Evolutionary conservation across 2,888 invertebrate genomes (phyloP), one percentile per base, ranked within the genome.

Genomic region (Chrysodeixis includens): DNA sequence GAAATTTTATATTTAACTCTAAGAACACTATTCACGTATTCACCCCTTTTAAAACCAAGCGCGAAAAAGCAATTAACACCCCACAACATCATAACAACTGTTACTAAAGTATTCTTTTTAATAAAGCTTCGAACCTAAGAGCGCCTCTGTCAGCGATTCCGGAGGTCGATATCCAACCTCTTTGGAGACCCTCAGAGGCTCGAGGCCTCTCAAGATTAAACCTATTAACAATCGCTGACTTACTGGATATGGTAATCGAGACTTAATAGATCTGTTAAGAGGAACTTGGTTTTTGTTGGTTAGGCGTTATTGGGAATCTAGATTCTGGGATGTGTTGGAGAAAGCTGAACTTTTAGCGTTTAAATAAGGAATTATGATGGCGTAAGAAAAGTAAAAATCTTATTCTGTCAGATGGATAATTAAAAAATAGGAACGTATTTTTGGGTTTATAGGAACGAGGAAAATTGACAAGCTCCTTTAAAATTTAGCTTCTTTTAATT

Each of bases 141-240:
- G 35, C 14, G 0, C 20, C 16, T 57, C 32, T 7, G 64, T 71
- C 73, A 71, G 76, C 64, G 64, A 30, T 61, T 52, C 8, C 0
- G 40, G 10, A 14, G 40, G 54, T 74, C 52, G 75, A 73, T 73
- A 73, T 30, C 44, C 32, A 40, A 8, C 54, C 16, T 53, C 51
- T 53, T 30, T 10, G 14, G 40, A 7, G 2, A 44, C 18, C 69
- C 30, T 10, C 46, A 75, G 55, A 40, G 56, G 56, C 5, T 12
- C 7, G 51, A 44, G 54, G 72, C 30, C 26, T 56, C 30, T 49
- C 53, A 20, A 9, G 52, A 56, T 62, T 26, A 40, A n/a, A 14
- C 30, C 5, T 32, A 30, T 49, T 62, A 70, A 73, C 76, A 71
- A 63, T 60, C 65, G 40, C 62, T 62, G 53, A 63, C 46, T 71